A percentile compares a stretch with the other conserved stretches of the same genome.
Evolutionary conservation across 2,113 vertebrate species (phyloP).

Genomic region (Leucosticte australis): DNA sequence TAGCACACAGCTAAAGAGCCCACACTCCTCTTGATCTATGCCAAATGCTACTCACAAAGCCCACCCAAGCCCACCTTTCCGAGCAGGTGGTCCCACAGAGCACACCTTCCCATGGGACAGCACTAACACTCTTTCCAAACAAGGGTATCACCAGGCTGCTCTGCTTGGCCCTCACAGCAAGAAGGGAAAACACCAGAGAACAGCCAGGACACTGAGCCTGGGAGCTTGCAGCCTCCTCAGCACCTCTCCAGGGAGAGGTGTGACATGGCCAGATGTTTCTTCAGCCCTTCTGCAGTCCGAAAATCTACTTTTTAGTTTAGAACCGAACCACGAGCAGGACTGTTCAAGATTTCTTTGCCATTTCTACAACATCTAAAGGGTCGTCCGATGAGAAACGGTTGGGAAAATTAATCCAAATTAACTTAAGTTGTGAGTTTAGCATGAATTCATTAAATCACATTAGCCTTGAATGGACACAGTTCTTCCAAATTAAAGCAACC

Average conservation of each 20-base stretch:
- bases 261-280: not conserved
- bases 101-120: not conserved
- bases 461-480: slow-evolving; percentile 59
- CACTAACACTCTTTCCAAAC: not conserved
- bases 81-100: not conserved
- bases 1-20: not conserved
- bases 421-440: slow-evolving; percentile 51
- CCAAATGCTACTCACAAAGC: not conserved
- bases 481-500: slow-evolving; percentile 50
- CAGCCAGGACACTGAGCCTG: rapidly evolving
- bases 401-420: slow-evolving; percentile 60
- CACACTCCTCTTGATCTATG: not conserved
- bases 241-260: not conserved
- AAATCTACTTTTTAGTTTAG: not conserved
- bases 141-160: not conserved
- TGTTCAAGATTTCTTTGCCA: not conserved
- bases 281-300: not conserved
- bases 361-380: not conserved
- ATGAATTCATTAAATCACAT: slow-evolving; percentile 64
- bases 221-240: not conserved
- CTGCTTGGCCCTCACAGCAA: rapidly evolving
- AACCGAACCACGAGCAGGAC: not conserved
- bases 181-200: not conserved
- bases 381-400: not conserved
- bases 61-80: not conserved